Percentiles rank a stretch among this genome's conserved stretches.
Conservation (phyloP, 2,888 invertebrate species). For the Rambutsinella grinnellia region DNA sequence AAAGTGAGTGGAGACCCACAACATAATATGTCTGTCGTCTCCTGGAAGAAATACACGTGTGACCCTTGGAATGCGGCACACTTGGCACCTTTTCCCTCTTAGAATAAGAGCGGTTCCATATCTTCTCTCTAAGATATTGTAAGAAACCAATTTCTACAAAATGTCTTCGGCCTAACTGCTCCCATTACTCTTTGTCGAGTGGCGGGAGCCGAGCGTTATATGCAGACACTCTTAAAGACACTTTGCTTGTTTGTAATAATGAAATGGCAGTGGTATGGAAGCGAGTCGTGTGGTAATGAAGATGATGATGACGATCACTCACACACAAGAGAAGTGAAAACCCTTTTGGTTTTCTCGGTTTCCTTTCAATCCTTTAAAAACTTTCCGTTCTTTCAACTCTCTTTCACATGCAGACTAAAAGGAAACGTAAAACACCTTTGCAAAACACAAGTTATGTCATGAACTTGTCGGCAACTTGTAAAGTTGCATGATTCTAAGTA, state of each 20-base stretch:
- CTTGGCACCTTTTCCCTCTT: constrained; percentile 61
- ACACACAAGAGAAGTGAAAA: constrained; percentile 16
- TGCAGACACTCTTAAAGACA: constrained; percentile 16
- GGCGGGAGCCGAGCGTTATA: constrained; percentile 28
- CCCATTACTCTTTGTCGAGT: constrained; percentile 66
- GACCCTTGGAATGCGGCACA: constrained; percentile 62
- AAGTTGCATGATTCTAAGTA: too few relatives aligned
- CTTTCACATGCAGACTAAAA: too few relatives aligned
- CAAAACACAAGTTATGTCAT: too few relatives aligned
- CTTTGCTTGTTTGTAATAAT: constrained; percentile 37
- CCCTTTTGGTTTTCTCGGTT: constrained; percentile 43
- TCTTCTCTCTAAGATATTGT: constrained; percentile 52
- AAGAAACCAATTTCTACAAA: constrained; percentile 66
- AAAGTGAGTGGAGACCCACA: not conserved
- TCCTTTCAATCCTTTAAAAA: constrained; percentile 44
- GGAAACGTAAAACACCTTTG: too few relatives aligned
- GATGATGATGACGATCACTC: constrained; percentile 23
- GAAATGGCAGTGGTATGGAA: not conserved
- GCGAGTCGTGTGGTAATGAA: constrained; percentile 4
- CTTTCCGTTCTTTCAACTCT: too few relatives aligned
- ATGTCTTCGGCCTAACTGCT: constrained; percentile 64
- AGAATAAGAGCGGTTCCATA: constrained; percentile 60
- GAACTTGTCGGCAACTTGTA: too few relatives aligned
- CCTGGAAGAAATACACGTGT: constrained; percentile 62
- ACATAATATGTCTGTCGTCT: not conserved